Evolutionary conservation across 2,113 vertebrate species (phyloP).

Genomic region (Tricholaema leucomelas): DNA sequence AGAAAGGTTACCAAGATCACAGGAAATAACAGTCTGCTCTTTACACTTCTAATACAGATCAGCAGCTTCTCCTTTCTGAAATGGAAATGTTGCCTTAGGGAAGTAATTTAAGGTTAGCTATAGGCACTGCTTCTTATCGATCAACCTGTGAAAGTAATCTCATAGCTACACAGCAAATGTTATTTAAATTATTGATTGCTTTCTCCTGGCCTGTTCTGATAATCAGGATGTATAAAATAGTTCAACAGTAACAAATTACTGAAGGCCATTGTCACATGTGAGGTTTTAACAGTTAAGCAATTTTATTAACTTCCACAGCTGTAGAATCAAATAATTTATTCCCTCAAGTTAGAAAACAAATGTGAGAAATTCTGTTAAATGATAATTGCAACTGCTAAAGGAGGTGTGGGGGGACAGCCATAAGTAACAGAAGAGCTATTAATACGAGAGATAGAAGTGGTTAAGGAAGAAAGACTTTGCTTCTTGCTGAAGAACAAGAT

Average conservation of each 20-base stretch:
- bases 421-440: neutral
- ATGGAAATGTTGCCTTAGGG: neutral
- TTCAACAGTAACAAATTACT: neutral
- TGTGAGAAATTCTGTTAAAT: neutral
- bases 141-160: neutral
- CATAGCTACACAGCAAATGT: neutral
- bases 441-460: neutral
- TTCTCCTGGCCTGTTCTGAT: neutral
- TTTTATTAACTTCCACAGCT: neutral
- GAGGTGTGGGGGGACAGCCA: neutral
- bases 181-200: neutral
- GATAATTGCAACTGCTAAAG: neutral
- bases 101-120: neutral
- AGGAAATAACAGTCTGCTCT: neutral
- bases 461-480: neutral
- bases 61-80: neutral
- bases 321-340: neutral
- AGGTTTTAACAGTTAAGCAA: neutral
- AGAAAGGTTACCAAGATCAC: neutral
- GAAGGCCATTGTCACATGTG: neutral
- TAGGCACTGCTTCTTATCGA: neutral
- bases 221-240: neutral
- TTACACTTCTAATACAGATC: neutral
- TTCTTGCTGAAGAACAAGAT: neutral
- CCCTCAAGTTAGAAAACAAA: neutral